Conservation (phyloP, 2,113 vertebrate genomes). For the Paramormyrops kingsleyae region DNA sequence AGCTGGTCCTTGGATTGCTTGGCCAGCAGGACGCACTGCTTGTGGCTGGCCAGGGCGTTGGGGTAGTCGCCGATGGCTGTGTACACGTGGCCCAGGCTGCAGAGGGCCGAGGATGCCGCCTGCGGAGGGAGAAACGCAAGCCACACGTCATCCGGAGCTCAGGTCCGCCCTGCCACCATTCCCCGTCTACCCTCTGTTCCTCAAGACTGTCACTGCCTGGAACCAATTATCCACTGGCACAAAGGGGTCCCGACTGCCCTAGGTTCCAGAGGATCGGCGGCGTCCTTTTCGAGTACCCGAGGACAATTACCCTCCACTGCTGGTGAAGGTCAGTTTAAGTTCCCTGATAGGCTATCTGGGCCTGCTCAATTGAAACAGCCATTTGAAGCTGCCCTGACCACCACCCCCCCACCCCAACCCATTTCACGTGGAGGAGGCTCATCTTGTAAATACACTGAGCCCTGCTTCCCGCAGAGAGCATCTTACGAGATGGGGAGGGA, state of each 20-base stretch:
- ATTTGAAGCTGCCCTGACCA: conserved; percentile 47
- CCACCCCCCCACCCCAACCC: conserved; percentile 2
- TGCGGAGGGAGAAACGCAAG: conserved; percentile 35
- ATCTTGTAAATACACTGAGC: not conserved
- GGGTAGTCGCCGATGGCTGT: conserved; percentile 97
- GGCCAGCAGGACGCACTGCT: conserved; percentile 93
- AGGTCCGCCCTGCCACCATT: conserved; percentile 84
- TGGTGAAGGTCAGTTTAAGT: conserved; percentile 62
- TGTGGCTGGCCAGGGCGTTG: conserved; percentile 93
- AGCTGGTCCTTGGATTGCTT: conserved; percentile 96
- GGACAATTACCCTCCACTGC: conserved; percentile 60
- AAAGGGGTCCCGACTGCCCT: conserved; percentile 57
- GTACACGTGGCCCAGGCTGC: conserved; percentile 96
- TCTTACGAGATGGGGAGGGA: not conserved
- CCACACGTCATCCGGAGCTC: conserved; percentile 64
- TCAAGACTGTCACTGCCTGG: conserved; percentile 51
- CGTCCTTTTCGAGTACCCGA: conserved; percentile 51
- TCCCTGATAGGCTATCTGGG: conserved; percentile 59
- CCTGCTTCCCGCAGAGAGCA: not conserved
- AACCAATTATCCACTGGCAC: conserved; percentile 62
- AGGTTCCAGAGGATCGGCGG: conserved; percentile 56
- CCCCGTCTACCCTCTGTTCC: conserved; percentile 34
- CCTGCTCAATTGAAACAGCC: conserved; percentile 57
- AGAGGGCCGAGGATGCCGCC: conserved; percentile 93
- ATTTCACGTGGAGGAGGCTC: not conserved